Evolutionary conservation across 2,888 invertebrate genomes (phyloP).

Genomic region (Eupithecia inturbata): DNA sequence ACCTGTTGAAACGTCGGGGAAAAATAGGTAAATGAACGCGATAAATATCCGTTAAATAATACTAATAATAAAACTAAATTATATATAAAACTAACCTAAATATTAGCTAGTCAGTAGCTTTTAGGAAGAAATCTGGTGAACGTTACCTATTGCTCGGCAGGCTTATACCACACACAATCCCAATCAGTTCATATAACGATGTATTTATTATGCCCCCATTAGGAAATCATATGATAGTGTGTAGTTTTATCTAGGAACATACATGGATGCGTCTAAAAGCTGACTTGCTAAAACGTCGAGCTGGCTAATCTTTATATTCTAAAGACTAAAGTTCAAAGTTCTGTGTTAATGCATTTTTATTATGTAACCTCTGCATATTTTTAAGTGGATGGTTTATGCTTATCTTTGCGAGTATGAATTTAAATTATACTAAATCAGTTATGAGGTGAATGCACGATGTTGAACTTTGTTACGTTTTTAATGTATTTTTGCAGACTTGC

Average conservation of each 20-base stretch:
- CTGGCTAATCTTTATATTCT: not conserved
- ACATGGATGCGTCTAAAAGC: not conserved
- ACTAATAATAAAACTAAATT: too few relatives aligned
- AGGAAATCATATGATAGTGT: conserved; percentile 23
- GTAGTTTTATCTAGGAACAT: not conserved
- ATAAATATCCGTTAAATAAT: too few relatives aligned
- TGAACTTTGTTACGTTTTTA: conserved; percentile 20
- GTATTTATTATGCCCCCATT: conserved; percentile 32
- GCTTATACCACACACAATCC: not conserved
- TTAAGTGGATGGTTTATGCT: conserved; percentile 26
- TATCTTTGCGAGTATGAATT: conserved; percentile 26
- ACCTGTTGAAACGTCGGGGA: too few relatives aligned
- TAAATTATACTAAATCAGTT: conserved; percentile 24
- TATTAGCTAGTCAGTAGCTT: too few relatives aligned
- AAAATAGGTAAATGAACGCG: too few relatives aligned
- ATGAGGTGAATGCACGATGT: conserved; percentile 29
- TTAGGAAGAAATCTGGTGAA: too few relatives aligned
- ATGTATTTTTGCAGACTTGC: conserved; percentile 1
- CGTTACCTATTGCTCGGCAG: too few relatives aligned
- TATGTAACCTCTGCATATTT: conserved; percentile 29
- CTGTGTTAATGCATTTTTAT: conserved; percentile 19
- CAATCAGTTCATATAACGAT: not conserved
- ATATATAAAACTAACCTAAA: too few relatives aligned
- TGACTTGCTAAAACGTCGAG: not conserved
- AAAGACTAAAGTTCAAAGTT: conserved; percentile 22